Percentiles rank a stretch among this genome's conserved stretches.
Evolutionary conservation across 2,888 invertebrate species (phyloP).

Genomic region (Napeogenes inachia): DNA sequence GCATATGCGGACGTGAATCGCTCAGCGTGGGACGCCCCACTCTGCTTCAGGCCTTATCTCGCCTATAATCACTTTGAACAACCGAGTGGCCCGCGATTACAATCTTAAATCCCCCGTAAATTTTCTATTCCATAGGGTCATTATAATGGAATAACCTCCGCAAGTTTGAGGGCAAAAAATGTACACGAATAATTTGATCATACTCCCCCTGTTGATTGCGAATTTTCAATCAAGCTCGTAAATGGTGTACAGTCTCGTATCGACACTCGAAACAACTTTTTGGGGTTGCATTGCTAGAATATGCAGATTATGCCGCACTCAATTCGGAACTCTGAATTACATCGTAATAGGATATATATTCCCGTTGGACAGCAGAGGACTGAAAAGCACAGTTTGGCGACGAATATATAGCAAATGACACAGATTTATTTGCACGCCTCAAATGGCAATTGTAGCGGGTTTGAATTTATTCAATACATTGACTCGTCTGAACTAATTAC

Average conservation of each 20-base stretch:
- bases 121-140: conserved; percentile 66
- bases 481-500: conserved; percentile 59
- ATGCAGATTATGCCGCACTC: conserved; percentile 33
- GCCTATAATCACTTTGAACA: conserved; percentile 74
- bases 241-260: conserved; percentile 72
- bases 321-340: conserved; percentile 41
- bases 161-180: conserved; percentile 64
- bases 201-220: conserved; percentile 74
- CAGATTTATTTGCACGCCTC: conserved; percentile 72
- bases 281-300: conserved; percentile 54
- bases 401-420: conserved; percentile 64
- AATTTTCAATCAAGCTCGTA: conserved; percentile 76
- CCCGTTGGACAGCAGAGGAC: conserved; percentile 32
- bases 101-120: conserved; percentile 75
- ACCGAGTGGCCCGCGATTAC: conserved; percentile 69
- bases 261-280: conserved; percentile 72
- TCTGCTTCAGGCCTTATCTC: conserved; percentile 65
- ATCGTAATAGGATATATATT: conserved; percentile 38
- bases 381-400: conserved; percentile 49
- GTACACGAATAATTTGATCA: conserved; percentile 75
- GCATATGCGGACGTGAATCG: conserved; percentile 24
- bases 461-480: conserved; percentile 60
- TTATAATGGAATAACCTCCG: conserved; percentile 67
- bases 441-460: conserved; percentile 61
- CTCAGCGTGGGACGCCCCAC: conserved; percentile 61